Base-by-base conservation (phyloP, 1,140 invertebrate genomes). In the Drosophila littoralis region DNA sequence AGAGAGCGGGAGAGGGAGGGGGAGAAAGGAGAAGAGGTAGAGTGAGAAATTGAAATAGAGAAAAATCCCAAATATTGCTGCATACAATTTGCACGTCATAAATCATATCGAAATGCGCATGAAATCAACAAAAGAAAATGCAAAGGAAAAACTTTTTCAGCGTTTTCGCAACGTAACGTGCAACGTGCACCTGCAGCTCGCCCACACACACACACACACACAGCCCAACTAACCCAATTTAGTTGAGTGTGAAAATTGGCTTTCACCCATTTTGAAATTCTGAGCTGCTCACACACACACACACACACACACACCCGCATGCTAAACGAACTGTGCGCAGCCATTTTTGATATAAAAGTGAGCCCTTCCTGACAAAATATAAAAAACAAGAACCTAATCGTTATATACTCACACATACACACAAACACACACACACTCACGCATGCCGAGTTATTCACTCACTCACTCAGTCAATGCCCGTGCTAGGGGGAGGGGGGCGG, bases 171-270 rank as follows among this genome's bases (percentile, higher is more conserved):
- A 66, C 28, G 64, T 59, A 65, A 76, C 80, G 48, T 83, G 67
- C 22, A 78, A 64, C 43, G 54, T 85, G 72, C 79, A 88, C 69
- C 82, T 81, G 70, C 81, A 85, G 68, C 52, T 46, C 33, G 46
- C 38, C 22, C 17, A 55, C 71, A 54, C 40, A 52, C 4, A 54
- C 10, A 51, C 10, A 48, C 12, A 46, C 51, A 59, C 61, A 38
- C 36, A 45, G 28, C 42, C 60, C 70, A 78, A 72, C 83, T 86
- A 86, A 86, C 83, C 83, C 83, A 86, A 86, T 86, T 86, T 86
- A 86, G 86, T 86, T 86, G 83, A 86, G 83, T 86, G 83, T 86
- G 83, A 86, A 86, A 86, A 86, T 86, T 86, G 83, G 83, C 83
- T 88, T 86, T 86, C 83, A 75, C 65, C 79, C 83, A 82, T 86